Base-by-base conservation (phyloP, 2,113 vertebrate genomes). In the Mus musculus region DNA sequence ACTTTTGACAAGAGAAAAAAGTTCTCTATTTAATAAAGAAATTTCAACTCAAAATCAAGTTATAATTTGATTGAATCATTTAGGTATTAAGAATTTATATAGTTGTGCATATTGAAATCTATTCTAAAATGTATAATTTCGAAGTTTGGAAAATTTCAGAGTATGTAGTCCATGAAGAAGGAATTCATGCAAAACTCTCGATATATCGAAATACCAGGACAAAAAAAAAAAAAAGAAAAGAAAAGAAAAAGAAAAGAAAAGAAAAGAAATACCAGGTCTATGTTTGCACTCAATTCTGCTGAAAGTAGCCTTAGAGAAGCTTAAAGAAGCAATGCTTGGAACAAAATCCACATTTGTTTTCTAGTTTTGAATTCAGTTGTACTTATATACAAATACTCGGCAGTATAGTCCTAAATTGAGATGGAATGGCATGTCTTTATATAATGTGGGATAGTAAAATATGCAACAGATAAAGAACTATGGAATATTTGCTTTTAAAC, bases 371-470 rank as follows among this genome's bases (percentile, higher is more conserved):
- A 61, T 9, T 61, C 12, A 82, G 36, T 39, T 39, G 6, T 39
- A 28, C 11, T 28, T 12, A 22, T 14, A 61, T 12, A 4, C 8
- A 65, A 3, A 67, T 12, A 33, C 2, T 36, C 33, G 28, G 7
- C 42, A 49, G 8, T 11, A 0, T 9, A 4, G 17, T 86, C 61
- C 65, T 61, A 14, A 93, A 3, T 61, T n/a, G 33, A 75, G 14
- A 10, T 63, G 13, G 10, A 39, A 14, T 39, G 10, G 7, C 5
- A 52, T 0, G 28, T 61, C 36, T 42, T 14, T 61, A 8, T 0
- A 54, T 65, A 26, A 82, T 54, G 28, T 77, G 0, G 2, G 3
- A 1, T n/a, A 19, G 5, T 52, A 20, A 36, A 72, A 26, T 26
- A 16, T 28, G 7, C 82, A 65, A 7, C 0, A 90, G 52, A 87